phyloP scores from a whole-genome alignment of 2,113 vertebrate genomes.

The Myrmecobius fasciatus region DNA sequence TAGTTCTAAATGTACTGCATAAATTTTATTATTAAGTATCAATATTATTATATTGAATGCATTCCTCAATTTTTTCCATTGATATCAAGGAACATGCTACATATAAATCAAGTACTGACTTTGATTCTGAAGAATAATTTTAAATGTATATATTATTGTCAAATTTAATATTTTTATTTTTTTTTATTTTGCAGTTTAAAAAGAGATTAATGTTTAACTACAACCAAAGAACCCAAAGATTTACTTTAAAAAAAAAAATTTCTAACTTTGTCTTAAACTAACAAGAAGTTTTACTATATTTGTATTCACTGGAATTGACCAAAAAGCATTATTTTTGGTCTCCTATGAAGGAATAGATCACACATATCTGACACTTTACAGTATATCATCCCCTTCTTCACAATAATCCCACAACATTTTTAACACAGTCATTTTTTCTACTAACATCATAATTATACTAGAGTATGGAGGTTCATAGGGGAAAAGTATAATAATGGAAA shows the following conservation, averaged over 20 bases:
- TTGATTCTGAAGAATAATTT: background rate
- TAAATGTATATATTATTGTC: slow-evolving; percentile 20
- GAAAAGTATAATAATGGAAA: background rate
- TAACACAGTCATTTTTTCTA: background rate
- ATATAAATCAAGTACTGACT: background rate
- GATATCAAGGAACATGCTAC: background rate
- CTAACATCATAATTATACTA: background rate
- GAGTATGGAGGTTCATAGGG: background rate
- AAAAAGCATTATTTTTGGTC: slow-evolving; percentile 37
- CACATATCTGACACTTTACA: background rate
- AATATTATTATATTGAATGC: background rate
- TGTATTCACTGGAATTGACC: slow-evolving; percentile 24
- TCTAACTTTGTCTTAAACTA: slow-evolving; percentile 9
- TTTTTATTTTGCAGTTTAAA: slow-evolving; percentile 8
- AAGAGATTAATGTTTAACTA: slow-evolving; percentile 48
- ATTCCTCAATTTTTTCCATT: background rate
- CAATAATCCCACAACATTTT: background rate
- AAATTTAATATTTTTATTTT: slow-evolving; percentile 11
- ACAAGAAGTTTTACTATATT: slow-evolving; percentile 50
- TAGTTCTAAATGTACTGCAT: background rate
- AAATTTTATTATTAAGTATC: background rate
- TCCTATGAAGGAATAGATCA: background rate
- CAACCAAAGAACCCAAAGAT: background rate
- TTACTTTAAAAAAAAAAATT: slow-evolving; percentile 35
- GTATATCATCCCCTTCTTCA: background rate